Evolutionary conservation across 2,888 invertebrate species (phyloP).

Genomic region (Platynereis dumerilii): DNA sequence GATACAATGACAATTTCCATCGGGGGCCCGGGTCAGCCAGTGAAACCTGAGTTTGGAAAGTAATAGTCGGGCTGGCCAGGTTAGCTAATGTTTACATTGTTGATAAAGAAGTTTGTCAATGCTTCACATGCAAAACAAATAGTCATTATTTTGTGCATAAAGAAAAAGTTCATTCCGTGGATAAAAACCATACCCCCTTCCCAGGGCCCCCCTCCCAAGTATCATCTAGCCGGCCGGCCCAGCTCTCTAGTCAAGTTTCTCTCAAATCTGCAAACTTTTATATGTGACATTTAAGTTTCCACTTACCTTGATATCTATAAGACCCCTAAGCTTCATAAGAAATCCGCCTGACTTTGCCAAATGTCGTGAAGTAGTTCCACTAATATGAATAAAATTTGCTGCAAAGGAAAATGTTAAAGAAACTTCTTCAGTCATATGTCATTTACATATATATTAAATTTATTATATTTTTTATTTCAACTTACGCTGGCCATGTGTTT

Average conservation of each 20-base stretch:
- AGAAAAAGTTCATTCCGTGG: no score
- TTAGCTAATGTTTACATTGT: no score
- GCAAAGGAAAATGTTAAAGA: neutral
- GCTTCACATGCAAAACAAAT: no score
- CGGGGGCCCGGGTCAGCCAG: neutral
- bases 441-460: neutral
- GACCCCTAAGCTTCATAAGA: constrained; percentile 11
- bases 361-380: constrained; percentile 14
- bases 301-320: constrained; percentile 20
- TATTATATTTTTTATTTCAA: neutral
- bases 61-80: no score
- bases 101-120: no score
- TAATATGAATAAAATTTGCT: constrained; percentile 23
- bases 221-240: neutral
- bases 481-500: constrained; percentile 10
- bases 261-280: neutral
- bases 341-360: constrained; percentile 15
- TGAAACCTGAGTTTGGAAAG: neutral
- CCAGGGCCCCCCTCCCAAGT: neutral
- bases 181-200: neutral
- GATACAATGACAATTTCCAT: no score
- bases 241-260: neutral
- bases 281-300: no score
- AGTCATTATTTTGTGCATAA: no score
- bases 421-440: neutral